Evolutionary conservation across 1,140 invertebrate species (phyloP).

Genomic region (Phthorimaea operculella): DNA sequence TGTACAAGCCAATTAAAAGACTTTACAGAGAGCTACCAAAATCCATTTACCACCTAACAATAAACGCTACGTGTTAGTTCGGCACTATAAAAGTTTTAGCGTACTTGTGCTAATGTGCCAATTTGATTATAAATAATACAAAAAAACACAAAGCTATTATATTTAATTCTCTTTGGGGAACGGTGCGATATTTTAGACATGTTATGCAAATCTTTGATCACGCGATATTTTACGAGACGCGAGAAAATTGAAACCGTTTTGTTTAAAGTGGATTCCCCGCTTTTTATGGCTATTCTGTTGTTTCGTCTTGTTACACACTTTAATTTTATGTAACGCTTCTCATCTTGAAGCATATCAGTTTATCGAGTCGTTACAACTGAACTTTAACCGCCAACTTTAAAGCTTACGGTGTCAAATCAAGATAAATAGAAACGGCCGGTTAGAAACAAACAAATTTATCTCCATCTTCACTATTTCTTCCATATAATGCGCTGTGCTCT

Average conservation of each 20-base stretch:
- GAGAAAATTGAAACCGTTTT: background rate
- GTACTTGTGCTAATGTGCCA: conserved; percentile 36
- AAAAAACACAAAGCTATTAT: background rate
- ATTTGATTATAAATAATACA: conserved; percentile 9
- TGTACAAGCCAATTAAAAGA: background rate
- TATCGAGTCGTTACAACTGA: no score
- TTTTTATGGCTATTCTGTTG: no score
- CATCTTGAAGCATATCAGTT: no score
- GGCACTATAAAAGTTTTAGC: conserved; percentile 29
- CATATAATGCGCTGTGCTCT: no score
- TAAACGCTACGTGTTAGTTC: background rate
- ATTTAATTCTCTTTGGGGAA: conserved; percentile 9
- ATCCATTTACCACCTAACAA: background rate
- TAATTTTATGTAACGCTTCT: no score
- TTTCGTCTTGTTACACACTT: no score
- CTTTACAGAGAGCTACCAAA: background rate
- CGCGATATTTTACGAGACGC: conserved; percentile 7
- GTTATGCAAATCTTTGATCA: conserved; percentile 29
- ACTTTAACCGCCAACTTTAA: no score
- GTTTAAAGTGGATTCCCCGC: background rate
- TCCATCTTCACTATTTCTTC: no score
- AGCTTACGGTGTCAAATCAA: no score
- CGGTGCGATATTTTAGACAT: conserved; percentile 11
- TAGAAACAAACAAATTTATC: no score
- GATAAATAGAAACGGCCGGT: no score